These are phyloP conservation scores for Plectropomus leopardus DNA, from an alignment of 2,113 vertebrate species.

Conservation along the genomic window DNA sequence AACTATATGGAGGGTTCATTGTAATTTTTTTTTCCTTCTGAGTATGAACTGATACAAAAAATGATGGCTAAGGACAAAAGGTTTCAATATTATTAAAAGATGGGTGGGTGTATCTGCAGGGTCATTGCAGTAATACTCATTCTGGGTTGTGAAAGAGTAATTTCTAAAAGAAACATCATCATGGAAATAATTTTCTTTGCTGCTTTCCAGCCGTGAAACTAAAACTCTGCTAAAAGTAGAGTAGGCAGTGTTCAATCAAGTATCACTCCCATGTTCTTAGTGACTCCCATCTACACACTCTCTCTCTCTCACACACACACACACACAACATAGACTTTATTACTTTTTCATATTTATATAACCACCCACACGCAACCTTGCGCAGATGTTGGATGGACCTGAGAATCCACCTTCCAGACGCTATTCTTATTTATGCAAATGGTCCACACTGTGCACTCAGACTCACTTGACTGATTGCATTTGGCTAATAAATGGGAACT, in stretches of 20 bases:
- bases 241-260: slow-evolving; percentile 37
- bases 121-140: slow-evolving; percentile 50
- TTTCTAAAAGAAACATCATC: slow-evolving; percentile 36
- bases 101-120: slow-evolving; percentile 28
- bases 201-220: slow-evolving; percentile 48
- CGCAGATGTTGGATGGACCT: slow-evolving; percentile 73
- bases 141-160: slow-evolving; percentile 41
- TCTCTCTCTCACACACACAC: slow-evolving; percentile 27
- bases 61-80: slow-evolving; percentile 46
- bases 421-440: slow-evolving; percentile 80
- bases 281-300: slow-evolving; percentile 29
- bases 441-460: slow-evolving; percentile 60
- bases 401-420: slow-evolving; percentile 72
- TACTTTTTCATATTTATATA: slow-evolving; percentile 58
- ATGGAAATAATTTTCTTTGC: slow-evolving; percentile 43
- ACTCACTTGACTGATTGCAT: slow-evolving; percentile 70
- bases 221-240: slow-evolving; percentile 16
- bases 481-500: slow-evolving; percentile 72
- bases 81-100: slow-evolving; percentile 74
- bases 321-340: slow-evolving; percentile 33
- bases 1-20: slow-evolving; percentile 41
- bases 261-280: slow-evolving; percentile 37
- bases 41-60: slow-evolving; percentile 38
- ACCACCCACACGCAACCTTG: slow-evolving; percentile 53
- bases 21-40: slow-evolving; percentile 31